Base-by-base conservation (phyloP, 2,113 vertebrate species). In the Pomatorhinus ruficollis region DNA sequence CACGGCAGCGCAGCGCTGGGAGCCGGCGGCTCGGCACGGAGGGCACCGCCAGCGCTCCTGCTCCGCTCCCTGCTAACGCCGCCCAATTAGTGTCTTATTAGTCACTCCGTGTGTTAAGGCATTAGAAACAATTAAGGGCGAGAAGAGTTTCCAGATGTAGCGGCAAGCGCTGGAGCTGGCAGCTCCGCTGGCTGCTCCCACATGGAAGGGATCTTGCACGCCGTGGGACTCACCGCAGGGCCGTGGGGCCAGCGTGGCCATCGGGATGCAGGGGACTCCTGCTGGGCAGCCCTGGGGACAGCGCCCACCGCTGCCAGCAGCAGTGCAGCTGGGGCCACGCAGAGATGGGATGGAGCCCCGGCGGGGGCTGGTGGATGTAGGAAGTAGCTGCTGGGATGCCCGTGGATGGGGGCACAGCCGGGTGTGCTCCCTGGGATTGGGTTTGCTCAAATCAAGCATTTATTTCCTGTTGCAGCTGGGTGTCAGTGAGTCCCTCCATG, bases 51-150 rank as follows among this genome's bases (percentile, higher is more conserved):
- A 19, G 82, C 33, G 40, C 66, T 71, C 86, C 71, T 23, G 7
- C 85, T 84, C 90, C 3, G 22, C 27, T 95, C 21, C 2, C 27
- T 65, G 63, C 92, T 54, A 45, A 92, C 80, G 74, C 91, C 12
- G 68, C 83, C 96, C 96, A 97, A 96, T 98, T 97, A 98, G 95
- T 92, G 95, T 94, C 92, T 87, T 94, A 95, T 97, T 97, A 96
- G 97, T 94, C 89, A 89, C 91, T 96, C 79, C 9, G 66, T 28
- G 86, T 97, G 97, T 96, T 97, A 96, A 94, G 87, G 97, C 96
- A 97, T 98, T 98, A 97, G 82, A 91, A 91, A 93, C 97, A 96
- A 98, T 98, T 98, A 98, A 86, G 97, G 92, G 94, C 87, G 96
- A 97, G 96, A 97, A 96, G 95, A 89, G 95, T 64, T 96, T 97